Conservation (phyloP, 2,797 vertebrate genomes). For the Hippocampus kuda region DNA sequence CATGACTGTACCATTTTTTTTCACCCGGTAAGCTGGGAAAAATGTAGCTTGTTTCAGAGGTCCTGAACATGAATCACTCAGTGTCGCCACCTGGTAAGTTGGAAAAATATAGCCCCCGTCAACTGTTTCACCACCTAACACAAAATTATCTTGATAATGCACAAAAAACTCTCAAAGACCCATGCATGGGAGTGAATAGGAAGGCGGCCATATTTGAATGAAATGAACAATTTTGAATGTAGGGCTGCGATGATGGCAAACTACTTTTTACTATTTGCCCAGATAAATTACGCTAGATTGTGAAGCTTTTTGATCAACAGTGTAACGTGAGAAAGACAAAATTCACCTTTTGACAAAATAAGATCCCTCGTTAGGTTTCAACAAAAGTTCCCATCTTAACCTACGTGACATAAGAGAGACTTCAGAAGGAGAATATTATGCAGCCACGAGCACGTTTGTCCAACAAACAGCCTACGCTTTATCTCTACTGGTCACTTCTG, state of each 20-base stretch:
- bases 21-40: background rate
- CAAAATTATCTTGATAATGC: background rate
- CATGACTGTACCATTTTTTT: background rate
- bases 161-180: background rate
- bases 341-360: conserved; percentile 56
- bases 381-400: conserved; percentile 62
- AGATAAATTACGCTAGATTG: too few species aligned
- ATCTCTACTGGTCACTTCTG: conserved; percentile 59
- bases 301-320: too few species aligned
- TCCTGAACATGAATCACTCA: background rate
- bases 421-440: conserved; percentile 56
- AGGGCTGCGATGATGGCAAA: background rate
- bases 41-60: background rate
- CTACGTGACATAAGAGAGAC: conserved; percentile 47
- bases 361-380: conserved; percentile 59
- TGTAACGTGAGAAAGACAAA: conserved; percentile 21
- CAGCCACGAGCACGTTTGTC: conserved; percentile 60
- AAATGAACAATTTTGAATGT: background rate
- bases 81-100: background rate
- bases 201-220: too few species aligned
- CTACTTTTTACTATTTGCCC: too few species aligned
- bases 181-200: background rate
- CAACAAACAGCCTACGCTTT: conserved; percentile 50
- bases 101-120: background rate
- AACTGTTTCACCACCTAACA: background rate